phyloP scores from a whole-genome alignment of 2,797 vertebrate genomes.

The Leptodactylus fallax region DNA sequence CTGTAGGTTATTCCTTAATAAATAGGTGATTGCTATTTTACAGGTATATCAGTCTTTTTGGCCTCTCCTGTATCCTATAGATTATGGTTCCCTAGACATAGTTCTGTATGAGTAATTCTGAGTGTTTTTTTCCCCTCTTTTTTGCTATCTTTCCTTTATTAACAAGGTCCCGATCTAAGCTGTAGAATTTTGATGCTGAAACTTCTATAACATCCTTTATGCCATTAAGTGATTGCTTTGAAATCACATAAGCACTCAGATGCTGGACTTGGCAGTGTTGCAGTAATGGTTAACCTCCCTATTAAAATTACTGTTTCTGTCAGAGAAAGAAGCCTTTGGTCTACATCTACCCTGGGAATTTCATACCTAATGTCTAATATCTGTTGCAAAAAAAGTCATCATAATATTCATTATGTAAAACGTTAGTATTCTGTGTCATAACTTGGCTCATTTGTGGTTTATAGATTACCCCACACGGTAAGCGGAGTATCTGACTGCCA shows the following conservation, averaged over 20 bases:
- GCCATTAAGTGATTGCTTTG: conserved; percentile 42
- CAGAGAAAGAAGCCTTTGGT: conserved; percentile 20
- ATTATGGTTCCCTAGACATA: neutral
- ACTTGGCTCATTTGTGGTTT: neutral
- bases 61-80: neutral
- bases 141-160: neutral
- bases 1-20: neutral
- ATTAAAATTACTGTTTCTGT: conserved; percentile 31
- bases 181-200: neutral
- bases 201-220: conserved; percentile 15
- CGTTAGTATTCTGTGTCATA: neutral
- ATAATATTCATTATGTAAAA: conserved; percentile 33
- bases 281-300: conserved; percentile 42
- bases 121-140: too few species aligned
- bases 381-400: neutral
- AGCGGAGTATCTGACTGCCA: neutral
- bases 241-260: conserved; percentile 10
- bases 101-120: neutral
- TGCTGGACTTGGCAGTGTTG: conserved; percentile 13
- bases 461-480: conserved; percentile 14
- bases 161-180: neutral
- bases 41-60: too few species aligned
- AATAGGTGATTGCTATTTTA: too few species aligned
- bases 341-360: conserved; percentile 38
- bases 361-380: conserved; percentile 28